Evolutionary conservation across 1,140 invertebrate genomes (phyloP), one percentile per base, ranked within the genome.

Genomic region (Halictus rubicundus): DNA sequence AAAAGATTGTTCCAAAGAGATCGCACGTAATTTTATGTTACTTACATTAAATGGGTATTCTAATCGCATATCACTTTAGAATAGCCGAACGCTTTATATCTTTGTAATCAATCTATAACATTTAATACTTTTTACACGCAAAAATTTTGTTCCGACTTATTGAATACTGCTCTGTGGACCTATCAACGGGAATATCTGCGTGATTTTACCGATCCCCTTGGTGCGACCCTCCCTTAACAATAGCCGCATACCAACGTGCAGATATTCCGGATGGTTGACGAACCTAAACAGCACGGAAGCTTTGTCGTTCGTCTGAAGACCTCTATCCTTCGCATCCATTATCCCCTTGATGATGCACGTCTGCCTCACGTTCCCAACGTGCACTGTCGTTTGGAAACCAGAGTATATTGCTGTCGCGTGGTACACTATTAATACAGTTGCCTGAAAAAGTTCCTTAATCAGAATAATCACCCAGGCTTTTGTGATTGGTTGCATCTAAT

Each of bases 351-450:
- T 96, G 27, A 99, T 96, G 25, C 97, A 98, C 0, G 98, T 99
- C 93, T 99, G 99, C 14, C 98, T 93, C 21, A 99, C 97, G 89
- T 98, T 99, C 2, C 98, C 98, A 77, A 99, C 97, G 89, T 99
- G 97, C 4, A 99, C 96, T 0, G 98, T 99, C 37, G 97, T 96
- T 94, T 99, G 98, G 93, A 98, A 99, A 23, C 98, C 98, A 9
- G 95, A 95, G 81, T 95, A 96, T 79, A 99, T 98, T 27, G 95
- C 95, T 3, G 95, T 97, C 0, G 96, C 94, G 91, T 99, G 98
- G 85, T 96, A 97, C 12, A 99, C 93, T 9, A 99, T 95, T 52
- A 96, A 96, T 6, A 99, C 96, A 70, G 95, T 96, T 0, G 98
- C 98, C 96, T 97, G 93, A 46, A 94, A 88, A 83, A 42, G 61